Conservation (phyloP, 2,888 invertebrate genomes). For the Rhyacophila evoluta region DNA sequence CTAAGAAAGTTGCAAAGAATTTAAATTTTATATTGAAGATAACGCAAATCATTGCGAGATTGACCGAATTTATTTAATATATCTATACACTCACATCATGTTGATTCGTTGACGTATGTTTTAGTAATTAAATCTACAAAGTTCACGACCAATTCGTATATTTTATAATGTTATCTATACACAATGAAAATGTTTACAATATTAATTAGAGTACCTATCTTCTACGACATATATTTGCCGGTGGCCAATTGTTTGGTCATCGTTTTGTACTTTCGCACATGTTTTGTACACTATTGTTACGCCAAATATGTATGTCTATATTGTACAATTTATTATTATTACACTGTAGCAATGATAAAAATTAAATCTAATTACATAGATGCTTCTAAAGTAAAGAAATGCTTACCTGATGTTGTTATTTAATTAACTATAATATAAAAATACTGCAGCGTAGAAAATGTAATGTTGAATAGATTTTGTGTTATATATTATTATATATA, state of each 20-base stretch:
- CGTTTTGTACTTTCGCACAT: conserved; percentile 4
- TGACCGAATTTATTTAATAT: no score
- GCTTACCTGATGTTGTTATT: no score
- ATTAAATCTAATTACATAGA: no score
- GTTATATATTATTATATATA: no score
- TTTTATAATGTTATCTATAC: conserved; percentile 2
- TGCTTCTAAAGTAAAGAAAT: no score
- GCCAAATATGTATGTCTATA: neutral
- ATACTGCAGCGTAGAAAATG: no score
- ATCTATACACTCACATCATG: no score
- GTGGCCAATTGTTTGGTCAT: neutral
- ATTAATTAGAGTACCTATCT: neutral
- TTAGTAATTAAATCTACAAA: neutral
- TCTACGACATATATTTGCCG: neutral
- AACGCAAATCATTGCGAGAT: neutral
- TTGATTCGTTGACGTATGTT: no score
- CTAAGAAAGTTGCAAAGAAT: no score
- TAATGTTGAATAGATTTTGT: no score
- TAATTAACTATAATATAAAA: no score
- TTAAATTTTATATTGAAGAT: neutral
- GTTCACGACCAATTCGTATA: conserved; percentile 1
- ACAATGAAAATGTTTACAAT: neutral
- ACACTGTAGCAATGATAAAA: neutral
- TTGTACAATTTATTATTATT: neutral
- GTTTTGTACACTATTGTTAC: neutral